phyloP scores from a whole-genome alignment of 2,797 vertebrate species.

The Eulemur albifrons region DNA sequence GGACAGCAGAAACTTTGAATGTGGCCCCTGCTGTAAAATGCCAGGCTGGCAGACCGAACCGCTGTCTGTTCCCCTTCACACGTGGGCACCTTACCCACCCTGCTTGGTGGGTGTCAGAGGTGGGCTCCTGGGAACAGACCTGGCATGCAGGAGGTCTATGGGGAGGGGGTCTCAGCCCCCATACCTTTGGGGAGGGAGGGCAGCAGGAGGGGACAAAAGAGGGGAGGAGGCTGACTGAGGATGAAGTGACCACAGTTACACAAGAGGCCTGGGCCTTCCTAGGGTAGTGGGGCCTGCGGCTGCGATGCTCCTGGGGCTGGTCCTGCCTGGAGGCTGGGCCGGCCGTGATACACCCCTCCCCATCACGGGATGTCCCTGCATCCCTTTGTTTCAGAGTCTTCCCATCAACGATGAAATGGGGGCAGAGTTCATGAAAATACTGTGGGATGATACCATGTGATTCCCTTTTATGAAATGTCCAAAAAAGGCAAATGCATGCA shows the following conservation, averaged over 20 bases:
- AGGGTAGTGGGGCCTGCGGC: background rate
- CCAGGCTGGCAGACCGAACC: background rate
- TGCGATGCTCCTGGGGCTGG: rapidly evolving
- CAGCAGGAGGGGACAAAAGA: too few species aligned
- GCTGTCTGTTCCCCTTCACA: background rate
- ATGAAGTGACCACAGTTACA: background rate
- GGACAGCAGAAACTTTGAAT: background rate
- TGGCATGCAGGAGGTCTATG: background rate
- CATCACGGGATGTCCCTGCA: rapidly evolving
- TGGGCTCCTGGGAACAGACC: background rate
- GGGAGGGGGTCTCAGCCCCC: background rate
- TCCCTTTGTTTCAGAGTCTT: background rate
- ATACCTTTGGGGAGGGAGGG: background rate
- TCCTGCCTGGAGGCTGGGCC: too few species aligned
- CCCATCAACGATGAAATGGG: background rate
- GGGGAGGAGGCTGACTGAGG: background rate
- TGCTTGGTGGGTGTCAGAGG: background rate
- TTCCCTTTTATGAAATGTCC: background rate
- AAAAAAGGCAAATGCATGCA: background rate
- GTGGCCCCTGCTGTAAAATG: rapidly evolving
- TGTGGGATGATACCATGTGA: rapidly evolving
- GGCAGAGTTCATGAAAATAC: background rate
- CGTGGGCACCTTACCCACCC: background rate
- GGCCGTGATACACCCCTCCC: too few species aligned
- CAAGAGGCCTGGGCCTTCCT: background rate